Percentiles rank a stretch among this genome's conserved stretches.
Conservation (phyloP, 2,113 vertebrate species). For the Urocynchramus pylzowi region DNA sequence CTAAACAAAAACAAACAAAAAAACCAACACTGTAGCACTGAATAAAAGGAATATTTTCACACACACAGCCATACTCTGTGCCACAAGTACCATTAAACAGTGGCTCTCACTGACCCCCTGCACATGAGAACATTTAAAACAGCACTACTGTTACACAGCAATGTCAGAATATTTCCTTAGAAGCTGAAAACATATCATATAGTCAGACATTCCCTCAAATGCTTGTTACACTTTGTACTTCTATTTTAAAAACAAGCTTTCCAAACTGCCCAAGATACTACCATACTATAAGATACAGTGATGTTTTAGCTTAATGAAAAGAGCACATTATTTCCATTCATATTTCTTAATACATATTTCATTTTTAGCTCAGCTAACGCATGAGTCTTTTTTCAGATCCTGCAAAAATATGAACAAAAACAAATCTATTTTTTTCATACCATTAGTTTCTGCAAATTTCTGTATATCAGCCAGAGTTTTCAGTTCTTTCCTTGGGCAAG, state of each 20-base stretch:
- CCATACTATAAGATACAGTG: not conserved
- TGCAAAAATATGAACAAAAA: not conserved
- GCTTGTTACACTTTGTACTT: not conserved
- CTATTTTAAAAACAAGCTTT: not conserved
- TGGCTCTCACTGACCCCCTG: not conserved
- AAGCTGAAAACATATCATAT: not conserved
- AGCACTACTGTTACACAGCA: not conserved
- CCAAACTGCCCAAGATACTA: not conserved
- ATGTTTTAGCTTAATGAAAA: not conserved
- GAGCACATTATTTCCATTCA: not conserved
- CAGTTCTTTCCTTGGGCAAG: slow-evolving; percentile 85
- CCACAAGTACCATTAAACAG: not conserved
- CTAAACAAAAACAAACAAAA: not conserved
- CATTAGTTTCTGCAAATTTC: slow-evolving; percentile 89
- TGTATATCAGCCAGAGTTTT: slow-evolving; percentile 86
- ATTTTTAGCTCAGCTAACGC: not conserved
- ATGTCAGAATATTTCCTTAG: not conserved
- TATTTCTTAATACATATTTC: not conserved
- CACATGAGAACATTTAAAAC: not conserved
- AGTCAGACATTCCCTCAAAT: not conserved
- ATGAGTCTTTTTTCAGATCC: not conserved
- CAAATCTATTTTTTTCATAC: slow-evolving; percentile 71
- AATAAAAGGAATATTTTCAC: not conserved
- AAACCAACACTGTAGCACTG: not conserved
- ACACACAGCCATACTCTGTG: not conserved